Conservation (phyloP, 2,888 invertebrate genomes). For the Spatulosminthurus flaviceps region DNA sequence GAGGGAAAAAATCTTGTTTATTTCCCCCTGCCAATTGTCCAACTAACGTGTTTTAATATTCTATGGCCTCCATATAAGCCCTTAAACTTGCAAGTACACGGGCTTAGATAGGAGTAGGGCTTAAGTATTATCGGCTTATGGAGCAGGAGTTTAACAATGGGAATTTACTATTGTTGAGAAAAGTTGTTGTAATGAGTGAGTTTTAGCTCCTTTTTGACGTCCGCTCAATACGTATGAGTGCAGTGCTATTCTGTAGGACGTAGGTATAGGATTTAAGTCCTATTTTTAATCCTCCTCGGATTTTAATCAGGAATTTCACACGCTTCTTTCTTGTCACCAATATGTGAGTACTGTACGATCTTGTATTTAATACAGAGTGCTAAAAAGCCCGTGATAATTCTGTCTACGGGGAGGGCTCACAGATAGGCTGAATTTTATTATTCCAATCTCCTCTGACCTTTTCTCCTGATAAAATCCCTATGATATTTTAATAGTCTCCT, state of each 20-base stretch:
- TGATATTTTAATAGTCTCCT: not conserved
- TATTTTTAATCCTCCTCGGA: not conserved
- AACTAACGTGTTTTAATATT: not conserved
- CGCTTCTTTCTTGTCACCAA: not conserved
- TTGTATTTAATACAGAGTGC: no score
- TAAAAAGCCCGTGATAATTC: no score
- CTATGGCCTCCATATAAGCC: no score
- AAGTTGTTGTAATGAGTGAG: not conserved
- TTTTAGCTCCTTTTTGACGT: no score
- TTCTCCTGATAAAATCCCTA: not conserved
- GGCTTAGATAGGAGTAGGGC: not conserved
- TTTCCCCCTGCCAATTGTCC: no score
- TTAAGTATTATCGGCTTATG: not conserved
- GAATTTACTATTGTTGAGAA: not conserved
- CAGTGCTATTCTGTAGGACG: no score
- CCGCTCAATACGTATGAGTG: no score
- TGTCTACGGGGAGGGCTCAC: not conserved
- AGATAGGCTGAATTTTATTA: not conserved
- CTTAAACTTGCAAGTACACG: no score
- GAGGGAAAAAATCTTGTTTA: no score
- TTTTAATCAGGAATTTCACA: constrained; percentile 6
- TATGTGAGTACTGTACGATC: no score
- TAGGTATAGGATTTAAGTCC: no score
- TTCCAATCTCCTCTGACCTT: not conserved
- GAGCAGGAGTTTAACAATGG: not conserved